Evolutionary conservation across 2,113 vertebrate species (phyloP), one percentile per base, ranked within the genome.

Genomic region (Eonycteris spelaea): DNA sequence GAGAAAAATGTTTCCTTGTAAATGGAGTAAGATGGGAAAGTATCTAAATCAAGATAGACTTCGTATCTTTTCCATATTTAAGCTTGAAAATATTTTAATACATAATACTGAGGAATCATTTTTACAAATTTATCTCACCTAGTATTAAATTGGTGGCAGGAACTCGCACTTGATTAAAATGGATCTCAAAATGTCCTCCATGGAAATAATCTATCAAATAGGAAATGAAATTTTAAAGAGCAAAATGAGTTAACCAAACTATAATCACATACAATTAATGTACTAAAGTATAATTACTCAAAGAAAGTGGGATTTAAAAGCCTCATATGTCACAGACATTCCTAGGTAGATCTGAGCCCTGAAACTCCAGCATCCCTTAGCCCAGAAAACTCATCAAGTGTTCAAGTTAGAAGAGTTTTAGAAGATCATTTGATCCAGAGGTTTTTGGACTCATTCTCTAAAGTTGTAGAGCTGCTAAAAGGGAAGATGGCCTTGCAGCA

Each of bases 171-270:
- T 99, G 98, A 5, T 98, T 98, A 96, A 99, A 99, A 97, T 99
- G 99, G 77, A 99, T 98, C 98, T 99, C 99, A 98, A 99, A 99
- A 96, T 99, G 99, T 48, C 99, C 99, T 67, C 99, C 99, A 0
- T 99, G 99, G 26, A 98, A 90, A 59, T 99, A 98, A 97, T 99
- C 99, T 99, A 78, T 57, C 94, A 87, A 80, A 90, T 63, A 94
- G 90, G 94, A 91, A 95, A 91, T 15, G n/a, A 92, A 83, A 87
- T 59, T 85, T 93, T 90, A 40, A 16, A 30, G 48, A 97, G 13
- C 71, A 87, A 92, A 0, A 0, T 59, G 71, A 78, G 43, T 80
- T 68, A 28, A 68, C n/a, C 45, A 43, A 86, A 68, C 78, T 53
- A 18, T 26, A 45, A 6, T 92, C 48, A 65, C 13, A 84, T 53